Conservation (phyloP, 2,113 vertebrate genomes). For the Amphiprion ocellaris region DNA sequence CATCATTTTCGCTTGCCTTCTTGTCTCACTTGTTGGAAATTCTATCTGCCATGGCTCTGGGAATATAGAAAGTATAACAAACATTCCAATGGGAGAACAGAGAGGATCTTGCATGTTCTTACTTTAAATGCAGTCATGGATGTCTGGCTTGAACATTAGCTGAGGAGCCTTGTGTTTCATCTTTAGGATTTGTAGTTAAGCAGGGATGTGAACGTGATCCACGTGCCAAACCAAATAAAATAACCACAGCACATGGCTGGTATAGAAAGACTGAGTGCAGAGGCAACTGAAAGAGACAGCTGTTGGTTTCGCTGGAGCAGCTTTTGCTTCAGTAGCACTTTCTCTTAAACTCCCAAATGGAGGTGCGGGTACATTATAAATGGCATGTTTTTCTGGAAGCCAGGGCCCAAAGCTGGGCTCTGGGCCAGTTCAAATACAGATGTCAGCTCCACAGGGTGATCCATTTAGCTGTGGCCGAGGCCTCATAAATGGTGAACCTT, state of each 20-base stretch:
- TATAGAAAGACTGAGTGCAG: background rate
- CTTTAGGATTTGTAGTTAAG: slow-evolving; percentile 32
- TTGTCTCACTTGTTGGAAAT: slow-evolving; percentile 16
- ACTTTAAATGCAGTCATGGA: slow-evolving; percentile 40
- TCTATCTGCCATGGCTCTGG: slow-evolving; percentile 11
- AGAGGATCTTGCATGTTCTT: slow-evolving; percentile 8
- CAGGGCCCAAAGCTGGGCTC: slow-evolving; percentile 41
- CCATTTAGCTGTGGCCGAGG: slow-evolving; percentile 31
- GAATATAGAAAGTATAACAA: slow-evolving; percentile 58
- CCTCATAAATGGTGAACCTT: slow-evolving; percentile 6
- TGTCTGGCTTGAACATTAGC: slow-evolving; percentile 35
- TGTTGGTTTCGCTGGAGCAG: slow-evolving; percentile 40
- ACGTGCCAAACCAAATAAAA: slow-evolving; percentile 50
- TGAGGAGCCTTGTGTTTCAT: slow-evolving; percentile 41
- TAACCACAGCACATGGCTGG: slow-evolving; percentile 41
- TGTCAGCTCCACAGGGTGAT: slow-evolving; percentile 56
- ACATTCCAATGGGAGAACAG: slow-evolving; percentile 14
- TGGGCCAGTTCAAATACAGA: slow-evolving; percentile 74
- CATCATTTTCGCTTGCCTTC: slow-evolving; percentile 7
- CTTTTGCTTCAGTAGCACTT: slow-evolving; percentile 59
- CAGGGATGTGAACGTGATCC: slow-evolving; percentile 33
- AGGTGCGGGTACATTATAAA: slow-evolving; percentile 57
- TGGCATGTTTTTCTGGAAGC: slow-evolving; percentile 46
- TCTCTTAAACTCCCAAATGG: slow-evolving; percentile 45
- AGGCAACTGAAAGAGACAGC: slow-evolving; percentile 34